Percentiles rank a stretch among this genome's conserved stretches.
phyloP scores from a whole-genome alignment of 1,140 invertebrate species.

The Listronotus bonariensis region DNA sequence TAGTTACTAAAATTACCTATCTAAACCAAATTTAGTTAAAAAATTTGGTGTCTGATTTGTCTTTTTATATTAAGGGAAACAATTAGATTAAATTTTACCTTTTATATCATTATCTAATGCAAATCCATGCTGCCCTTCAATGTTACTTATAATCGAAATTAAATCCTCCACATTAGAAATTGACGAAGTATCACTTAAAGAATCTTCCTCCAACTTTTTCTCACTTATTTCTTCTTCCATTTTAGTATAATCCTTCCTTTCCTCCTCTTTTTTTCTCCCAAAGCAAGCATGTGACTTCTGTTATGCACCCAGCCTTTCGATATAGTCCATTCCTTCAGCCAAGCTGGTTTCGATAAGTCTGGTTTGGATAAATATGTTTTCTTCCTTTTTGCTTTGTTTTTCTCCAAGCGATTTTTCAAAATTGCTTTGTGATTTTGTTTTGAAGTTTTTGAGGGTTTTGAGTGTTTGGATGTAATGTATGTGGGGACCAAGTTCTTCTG shows the following conservation, averaged over 20 bases:
- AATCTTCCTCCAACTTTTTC: neutral
- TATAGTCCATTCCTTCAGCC: slow-evolving; percentile 56
- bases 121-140: slow-evolving; percentile 2
- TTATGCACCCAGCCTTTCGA: slow-evolving; percentile 56
- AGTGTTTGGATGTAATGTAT: slow-evolving; percentile 19
- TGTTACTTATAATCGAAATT: slow-evolving; percentile 40
- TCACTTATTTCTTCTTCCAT: slow-evolving; percentile 1
- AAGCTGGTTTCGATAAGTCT: slow-evolving; percentile 47
- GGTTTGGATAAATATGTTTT: slow-evolving; percentile 11
- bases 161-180: slow-evolving; percentile 48
- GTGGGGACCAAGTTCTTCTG: slow-evolving; percentile 40
- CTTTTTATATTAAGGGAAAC: too few relatives aligned
- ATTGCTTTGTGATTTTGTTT: slow-evolving; percentile 23
- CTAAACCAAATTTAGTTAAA: too few relatives aligned
- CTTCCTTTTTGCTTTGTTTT: slow-evolving; percentile 18
- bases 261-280: slow-evolving; percentile 26
- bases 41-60: too few relatives aligned
- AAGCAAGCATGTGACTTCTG: slow-evolving; percentile 46
- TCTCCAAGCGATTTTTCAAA: slow-evolving; percentile 26
- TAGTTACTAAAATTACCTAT: too few relatives aligned
- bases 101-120: too few relatives aligned
- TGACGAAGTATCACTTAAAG: slow-evolving; percentile 38
- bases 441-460: slow-evolving; percentile 7
- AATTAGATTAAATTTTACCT: too few relatives aligned
- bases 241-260: neutral